Evolutionary conservation across 2,113 vertebrate genomes (phyloP).

Genomic region (Martes martes): DNA sequence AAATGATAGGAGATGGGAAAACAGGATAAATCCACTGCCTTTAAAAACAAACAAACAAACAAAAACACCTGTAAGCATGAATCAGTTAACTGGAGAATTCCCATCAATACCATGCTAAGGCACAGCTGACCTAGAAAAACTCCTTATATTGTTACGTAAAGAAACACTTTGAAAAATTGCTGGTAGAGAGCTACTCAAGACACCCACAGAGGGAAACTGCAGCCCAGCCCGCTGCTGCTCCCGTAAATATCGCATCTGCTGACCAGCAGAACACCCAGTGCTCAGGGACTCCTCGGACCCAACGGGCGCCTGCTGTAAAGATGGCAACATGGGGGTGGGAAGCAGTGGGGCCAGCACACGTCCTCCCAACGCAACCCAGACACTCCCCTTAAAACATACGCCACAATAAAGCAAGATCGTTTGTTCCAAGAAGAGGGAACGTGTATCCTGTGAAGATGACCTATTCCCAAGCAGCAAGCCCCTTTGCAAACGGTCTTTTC

Average conservation of each 20-base stretch:
- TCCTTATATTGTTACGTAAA: not conserved
- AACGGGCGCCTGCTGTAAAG: not conserved
- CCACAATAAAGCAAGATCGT: not conserved
- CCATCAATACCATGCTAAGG: not conserved
- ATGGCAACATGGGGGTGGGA: not conserved
- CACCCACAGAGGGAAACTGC: not conserved
- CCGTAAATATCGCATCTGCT: not conserved
- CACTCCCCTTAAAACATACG: not conserved
- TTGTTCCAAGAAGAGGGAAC: not conserved
- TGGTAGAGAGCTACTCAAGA: not conserved
- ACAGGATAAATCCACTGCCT: constrained; percentile 10
- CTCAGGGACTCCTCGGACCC: not conserved
- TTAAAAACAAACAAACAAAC: not conserved
- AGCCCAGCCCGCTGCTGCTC: not conserved
- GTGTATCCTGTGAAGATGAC: not conserved
- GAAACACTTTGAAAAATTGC: not conserved
- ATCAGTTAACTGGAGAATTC: constrained; percentile 20
- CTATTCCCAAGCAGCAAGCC: not conserved
- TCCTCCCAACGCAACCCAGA: not conserved
- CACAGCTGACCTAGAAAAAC: constrained; percentile 18
- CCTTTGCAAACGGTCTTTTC: not conserved
- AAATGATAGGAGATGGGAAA: constrained; percentile 32
- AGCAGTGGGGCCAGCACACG: not conserved
- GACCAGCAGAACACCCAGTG: not conserved
- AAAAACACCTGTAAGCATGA: not conserved